Base-by-base conservation (phyloP, 2,113 vertebrate species). In the Pleuronectes platessa region DNA sequence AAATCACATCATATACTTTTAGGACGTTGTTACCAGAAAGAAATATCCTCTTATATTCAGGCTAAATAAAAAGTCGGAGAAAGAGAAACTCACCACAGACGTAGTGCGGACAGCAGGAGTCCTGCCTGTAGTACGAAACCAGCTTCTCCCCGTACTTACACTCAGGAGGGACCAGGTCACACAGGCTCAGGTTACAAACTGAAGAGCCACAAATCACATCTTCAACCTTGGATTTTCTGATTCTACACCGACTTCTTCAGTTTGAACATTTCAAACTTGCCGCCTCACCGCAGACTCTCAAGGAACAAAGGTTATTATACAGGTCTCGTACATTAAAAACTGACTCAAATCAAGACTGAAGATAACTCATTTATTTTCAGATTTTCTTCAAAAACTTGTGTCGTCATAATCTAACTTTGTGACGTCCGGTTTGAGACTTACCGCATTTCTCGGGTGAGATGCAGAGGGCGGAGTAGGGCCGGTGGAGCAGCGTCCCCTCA, bases 171-270 rank as follows among this genome's bases (percentile, higher is more conserved):
- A 92, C 77, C 31, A 77, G 69, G 59, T 96, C 94, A 82, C 98
- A 99, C 54, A 97, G 86, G n/a, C 93, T 97, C 81, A 96, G 96
- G 93, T 99, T 99, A 88, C 98, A 99, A 87, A 96, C 98, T 99
- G 91, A 61, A 65, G 31, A 49, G 14, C 13, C 47, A 49, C 15
- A 49, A 65, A 26, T 14, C 64, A 77, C 1, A 80, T 40, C 17
- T 68, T 47, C 0, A 58, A n/a, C n/a, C n/a, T n/a, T n/a, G n/a
- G n/a, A n/a, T n/a, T n/a, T n/a, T n/a, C n/a, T n/a, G n/a, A n/a
- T n/a, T n/a, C n/a, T n/a, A n/a, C n/a, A n/a, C n/a, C n/a, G n/a
- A n/a, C n/a, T n/a, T n/a, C n/a, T n/a, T n/a, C n/a, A n/a, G n/a
- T n/a, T n/a, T n/a, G n/a, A n/a, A n/a, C n/a, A n/a, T n/a, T n/a